phyloP scores from a whole-genome alignment of 2,113 vertebrate species.

The Thomomys bottae region DNA sequence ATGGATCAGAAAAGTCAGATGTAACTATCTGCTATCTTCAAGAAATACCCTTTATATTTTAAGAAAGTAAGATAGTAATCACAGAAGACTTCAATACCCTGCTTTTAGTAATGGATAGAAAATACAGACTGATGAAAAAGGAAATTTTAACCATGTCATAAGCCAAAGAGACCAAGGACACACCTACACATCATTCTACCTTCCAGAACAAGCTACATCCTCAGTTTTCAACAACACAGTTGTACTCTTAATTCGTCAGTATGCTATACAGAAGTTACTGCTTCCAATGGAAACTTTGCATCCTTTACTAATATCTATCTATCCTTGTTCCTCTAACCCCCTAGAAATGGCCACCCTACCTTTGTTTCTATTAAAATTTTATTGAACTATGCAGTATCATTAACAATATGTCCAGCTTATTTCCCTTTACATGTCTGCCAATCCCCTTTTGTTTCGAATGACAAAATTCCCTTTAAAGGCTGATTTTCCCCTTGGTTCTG shows the following conservation, averaged over 20 bases:
- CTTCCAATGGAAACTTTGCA: background rate
- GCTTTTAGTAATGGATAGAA: background rate
- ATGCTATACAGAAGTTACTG: too few relatives aligned
- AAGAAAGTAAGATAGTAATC: too few relatives aligned
- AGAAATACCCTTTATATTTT: background rate
- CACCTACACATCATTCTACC: background rate
- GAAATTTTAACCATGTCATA: background rate
- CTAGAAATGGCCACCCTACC: background rate
- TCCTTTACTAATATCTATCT: background rate
- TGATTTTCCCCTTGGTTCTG: background rate
- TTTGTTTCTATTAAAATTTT: background rate
- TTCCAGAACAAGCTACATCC: background rate
- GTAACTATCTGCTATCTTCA: background rate
- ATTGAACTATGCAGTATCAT: background rate
- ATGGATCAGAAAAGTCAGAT: background rate
- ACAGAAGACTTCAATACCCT: background rate
- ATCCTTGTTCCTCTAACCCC: background rate
- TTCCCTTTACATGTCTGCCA: background rate
- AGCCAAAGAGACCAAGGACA: background rate
- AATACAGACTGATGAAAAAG: background rate
- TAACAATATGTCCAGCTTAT: background rate
- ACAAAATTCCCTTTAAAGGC: background rate
- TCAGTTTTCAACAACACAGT: background rate
- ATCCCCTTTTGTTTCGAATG: background rate
- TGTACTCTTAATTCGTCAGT: background rate